A percentile compares a stretch with the other conserved stretches of the same genome.
These are phyloP conservation scores for Aphidoletes aphidimyza DNA, from an alignment of 2,888 invertebrate species.

Conservation along the genomic window DNA sequence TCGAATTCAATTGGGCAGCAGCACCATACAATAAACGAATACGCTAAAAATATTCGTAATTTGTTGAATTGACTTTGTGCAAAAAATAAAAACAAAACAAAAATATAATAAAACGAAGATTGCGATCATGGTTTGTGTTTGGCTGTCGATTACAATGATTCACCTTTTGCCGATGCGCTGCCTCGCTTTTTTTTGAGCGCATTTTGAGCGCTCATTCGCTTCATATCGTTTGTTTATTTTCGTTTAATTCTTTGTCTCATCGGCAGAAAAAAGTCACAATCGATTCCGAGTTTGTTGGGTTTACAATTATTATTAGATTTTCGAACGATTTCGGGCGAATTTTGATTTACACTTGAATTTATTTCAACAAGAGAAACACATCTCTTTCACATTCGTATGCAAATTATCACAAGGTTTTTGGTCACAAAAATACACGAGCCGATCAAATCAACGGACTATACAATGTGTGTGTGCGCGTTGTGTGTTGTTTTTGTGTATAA, in stretches of 20 bases:
- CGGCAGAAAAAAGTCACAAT: neutral
- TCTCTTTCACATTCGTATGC: no score
- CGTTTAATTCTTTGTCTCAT: neutral
- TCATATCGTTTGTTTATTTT: neutral
- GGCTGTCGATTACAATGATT: neutral
- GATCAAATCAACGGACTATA: no score
- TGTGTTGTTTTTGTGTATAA: no score
- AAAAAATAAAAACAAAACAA: no score
- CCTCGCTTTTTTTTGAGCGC: neutral
- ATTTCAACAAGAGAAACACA: no score
- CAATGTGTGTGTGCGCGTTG: no score
- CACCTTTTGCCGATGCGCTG: slow-evolving; percentile 1
- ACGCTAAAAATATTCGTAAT: slow-evolving; percentile 38
- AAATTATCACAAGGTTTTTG: slow-evolving; percentile 41
- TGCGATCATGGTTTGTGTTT: neutral
- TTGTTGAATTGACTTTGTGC: slow-evolving; percentile 4
- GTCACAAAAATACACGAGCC: no score
- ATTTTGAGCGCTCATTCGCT: neutral
- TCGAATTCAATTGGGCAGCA: neutral
- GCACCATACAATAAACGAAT: neutral
- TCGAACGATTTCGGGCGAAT: neutral
- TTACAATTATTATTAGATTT: neutral
- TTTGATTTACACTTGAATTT: neutral
- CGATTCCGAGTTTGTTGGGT: neutral
- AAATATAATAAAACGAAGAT: no score